These are phyloP conservation scores for Synanthedon tipuliformis DNA, from an alignment of 2,888 invertebrate species.

Conservation along the genomic window DNA sequence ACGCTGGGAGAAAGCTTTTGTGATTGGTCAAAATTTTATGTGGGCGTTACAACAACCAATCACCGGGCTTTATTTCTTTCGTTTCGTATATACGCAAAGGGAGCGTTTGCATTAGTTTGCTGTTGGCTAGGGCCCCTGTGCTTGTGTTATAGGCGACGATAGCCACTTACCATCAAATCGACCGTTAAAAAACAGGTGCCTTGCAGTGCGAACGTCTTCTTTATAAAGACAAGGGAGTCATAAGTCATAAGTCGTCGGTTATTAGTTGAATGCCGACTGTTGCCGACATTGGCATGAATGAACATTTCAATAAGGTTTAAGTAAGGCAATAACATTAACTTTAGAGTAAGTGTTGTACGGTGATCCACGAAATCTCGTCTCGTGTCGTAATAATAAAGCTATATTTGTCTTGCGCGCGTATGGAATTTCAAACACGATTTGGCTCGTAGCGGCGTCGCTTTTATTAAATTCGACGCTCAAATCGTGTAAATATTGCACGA, in stretches of 20 bases:
- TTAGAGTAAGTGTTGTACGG: conserved; percentile 20
- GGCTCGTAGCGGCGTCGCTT: conserved; percentile 13
- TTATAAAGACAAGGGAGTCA: neutral
- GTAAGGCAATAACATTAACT: conserved; percentile 18
- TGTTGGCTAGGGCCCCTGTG: too few relatives aligned
- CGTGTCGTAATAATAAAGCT: conserved; percentile 44
- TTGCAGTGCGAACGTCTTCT: neutral
- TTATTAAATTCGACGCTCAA: conserved; percentile 29
- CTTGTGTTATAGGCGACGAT: too few relatives aligned
- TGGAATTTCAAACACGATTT: conserved; percentile 40
- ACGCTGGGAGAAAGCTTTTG: too few relatives aligned
- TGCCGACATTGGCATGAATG: conserved; percentile 9
- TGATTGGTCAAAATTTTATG: too few relatives aligned
- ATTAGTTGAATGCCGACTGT: neutral
- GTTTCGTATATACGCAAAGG: too few relatives aligned
- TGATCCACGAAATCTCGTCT: conserved; percentile 46
- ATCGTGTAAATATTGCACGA: conserved; percentile 8
- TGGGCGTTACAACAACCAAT: too few relatives aligned
- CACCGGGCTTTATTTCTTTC: too few relatives aligned
- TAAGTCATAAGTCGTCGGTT: neutral
- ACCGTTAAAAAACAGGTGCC: too few relatives aligned
- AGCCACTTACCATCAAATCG: too few relatives aligned
- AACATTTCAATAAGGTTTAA: conserved; percentile 35
- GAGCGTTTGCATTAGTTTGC: too few relatives aligned
- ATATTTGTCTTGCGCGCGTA: conserved; percentile 44